Conservation (phyloP, 2,888 invertebrate genomes). For the Rhingia rostrata region DNA sequence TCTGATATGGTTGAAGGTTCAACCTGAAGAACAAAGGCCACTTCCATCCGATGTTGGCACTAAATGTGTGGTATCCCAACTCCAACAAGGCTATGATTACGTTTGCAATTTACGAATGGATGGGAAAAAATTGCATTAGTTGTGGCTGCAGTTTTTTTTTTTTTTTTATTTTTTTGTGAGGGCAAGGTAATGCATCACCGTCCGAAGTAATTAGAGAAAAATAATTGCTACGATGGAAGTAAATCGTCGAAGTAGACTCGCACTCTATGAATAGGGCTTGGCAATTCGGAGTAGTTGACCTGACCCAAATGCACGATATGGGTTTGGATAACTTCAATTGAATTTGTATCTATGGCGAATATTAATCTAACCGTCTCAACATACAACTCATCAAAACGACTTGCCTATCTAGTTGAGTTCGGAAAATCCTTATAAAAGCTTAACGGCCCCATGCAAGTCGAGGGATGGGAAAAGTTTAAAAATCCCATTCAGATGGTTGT, state of each 20-base stretch:
- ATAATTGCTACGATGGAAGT: constrained; percentile 36
- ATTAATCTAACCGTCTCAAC: too few relatives aligned
- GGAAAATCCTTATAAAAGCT: too few relatives aligned
- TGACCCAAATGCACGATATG: too few relatives aligned
- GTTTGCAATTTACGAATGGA: constrained; percentile 36
- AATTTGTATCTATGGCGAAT: too few relatives aligned
- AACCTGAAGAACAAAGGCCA: background rate
- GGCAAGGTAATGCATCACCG: constrained; percentile 45
- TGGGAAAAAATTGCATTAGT: constrained; percentile 32
- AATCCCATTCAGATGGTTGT: constrained; percentile 54
- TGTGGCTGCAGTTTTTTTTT: constrained; percentile 9
- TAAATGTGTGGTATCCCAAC: constrained; percentile 37
- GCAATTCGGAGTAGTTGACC: too few relatives aligned
- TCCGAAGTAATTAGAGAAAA: constrained; percentile 48
- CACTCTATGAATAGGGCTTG: too few relatives aligned
- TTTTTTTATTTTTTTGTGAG: background rate
- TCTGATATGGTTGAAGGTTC: background rate
- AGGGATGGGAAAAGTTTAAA: constrained; percentile 37
- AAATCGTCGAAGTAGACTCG: background rate
- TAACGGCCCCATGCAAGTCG: too few relatives aligned
- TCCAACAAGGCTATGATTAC: constrained; percentile 55
- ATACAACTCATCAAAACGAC: too few relatives aligned
- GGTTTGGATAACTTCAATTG: too few relatives aligned
- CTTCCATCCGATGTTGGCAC: constrained; percentile 15
- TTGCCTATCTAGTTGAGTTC: too few relatives aligned